A percentile compares a stretch with the other conserved stretches of the same genome.
Conservation (phyloP, 2,888 invertebrate genomes). For the Harpalus rubripes region DNA sequence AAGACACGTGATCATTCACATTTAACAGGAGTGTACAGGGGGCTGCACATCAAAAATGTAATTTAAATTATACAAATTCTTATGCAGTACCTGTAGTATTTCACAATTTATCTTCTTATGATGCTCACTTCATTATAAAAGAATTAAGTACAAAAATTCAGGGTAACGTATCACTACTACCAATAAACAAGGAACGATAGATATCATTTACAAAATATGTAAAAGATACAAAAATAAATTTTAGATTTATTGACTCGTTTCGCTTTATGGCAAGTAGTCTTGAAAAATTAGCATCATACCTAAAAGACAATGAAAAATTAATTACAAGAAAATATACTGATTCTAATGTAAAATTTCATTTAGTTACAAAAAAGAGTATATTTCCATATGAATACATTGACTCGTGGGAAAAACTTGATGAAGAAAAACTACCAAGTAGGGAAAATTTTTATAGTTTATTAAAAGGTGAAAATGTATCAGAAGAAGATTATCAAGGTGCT, state of each 20-base stretch:
- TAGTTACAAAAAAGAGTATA: slow-evolving; percentile 69
- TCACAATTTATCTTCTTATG: slow-evolving; percentile 70
- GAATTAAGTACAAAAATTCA: background rate
- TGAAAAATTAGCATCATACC: slow-evolving; percentile 70
- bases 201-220: slow-evolving; percentile 53
- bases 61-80: slow-evolving; percentile 70
- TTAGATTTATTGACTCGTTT: slow-evolving; percentile 71
- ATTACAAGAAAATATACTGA: slow-evolving; percentile 61
- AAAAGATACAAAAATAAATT: too few relatives aligned
- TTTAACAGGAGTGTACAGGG: slow-evolving; percentile 68
- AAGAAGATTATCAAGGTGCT: slow-evolving; percentile 73
- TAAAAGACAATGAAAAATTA: slow-evolving; percentile 65
- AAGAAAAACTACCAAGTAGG: too few relatives aligned
- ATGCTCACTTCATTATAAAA: slow-evolving; percentile 69
- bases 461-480: slow-evolving; percentile 69
- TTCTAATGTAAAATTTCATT: slow-evolving; percentile 55
- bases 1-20: slow-evolving; percentile 71
- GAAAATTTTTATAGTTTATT: too few relatives aligned
- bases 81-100: slow-evolving; percentile 70
- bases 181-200: slow-evolving; percentile 40
- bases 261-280: slow-evolving; percentile 69
- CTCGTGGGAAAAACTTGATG: too few relatives aligned
- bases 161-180: background rate
- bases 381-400: slow-evolving; percentile 72
- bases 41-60: slow-evolving; percentile 70